These are phyloP conservation scores for Ectemnius cavifrons DNA, from an alignment of 2,888 invertebrate species.

Conservation along the genomic window DNA sequence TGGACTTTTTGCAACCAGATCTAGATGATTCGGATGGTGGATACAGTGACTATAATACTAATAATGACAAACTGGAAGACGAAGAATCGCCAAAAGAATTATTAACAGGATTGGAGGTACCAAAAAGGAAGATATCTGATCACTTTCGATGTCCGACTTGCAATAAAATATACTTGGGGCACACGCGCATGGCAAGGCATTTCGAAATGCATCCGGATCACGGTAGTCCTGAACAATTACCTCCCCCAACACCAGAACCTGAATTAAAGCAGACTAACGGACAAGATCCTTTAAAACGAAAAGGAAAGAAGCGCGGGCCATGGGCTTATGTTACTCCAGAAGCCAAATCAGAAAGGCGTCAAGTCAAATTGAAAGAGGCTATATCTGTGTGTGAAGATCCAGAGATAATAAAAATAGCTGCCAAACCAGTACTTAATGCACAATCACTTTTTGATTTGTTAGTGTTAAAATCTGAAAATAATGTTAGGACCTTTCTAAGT, in stretches of 20 bases:
- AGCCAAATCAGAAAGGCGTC: constrained; percentile 72
- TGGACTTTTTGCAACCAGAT: constrained; percentile 80
- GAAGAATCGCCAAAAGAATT: constrained; percentile 71
- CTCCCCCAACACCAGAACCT: constrained; percentile 70
- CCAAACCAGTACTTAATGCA: constrained; percentile 72
- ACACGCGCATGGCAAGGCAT: constrained; percentile 82
- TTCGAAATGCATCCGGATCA: constrained; percentile 83
- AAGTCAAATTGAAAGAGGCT: constrained; percentile 71
- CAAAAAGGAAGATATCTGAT: constrained; percentile 78
- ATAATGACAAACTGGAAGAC: constrained; percentile 66
- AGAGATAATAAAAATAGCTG: constrained; percentile 73
- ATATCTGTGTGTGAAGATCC: constrained; percentile 72
- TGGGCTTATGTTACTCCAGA: constrained; percentile 75
- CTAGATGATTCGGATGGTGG: constrained; percentile 81
- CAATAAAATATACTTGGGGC: constrained; percentile 83
- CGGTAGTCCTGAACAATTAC: constrained; percentile 77
- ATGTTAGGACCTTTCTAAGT: constrained; percentile 67
- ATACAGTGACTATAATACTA: constrained; percentile 80
- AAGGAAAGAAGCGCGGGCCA: constrained; percentile 74
- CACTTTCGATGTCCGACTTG: constrained; percentile 83
- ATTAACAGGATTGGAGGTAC: constrained; percentile 71
- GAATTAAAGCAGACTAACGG: constrained; percentile 64
- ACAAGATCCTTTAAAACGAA: constrained; percentile 69
- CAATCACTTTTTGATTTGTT: constrained; percentile 72
- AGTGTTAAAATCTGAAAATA: constrained; percentile 71